These are phyloP conservation scores for Brachycybe producta DNA, from an alignment of 2,888 invertebrate genomes.

Conservation along the genomic window DNA sequence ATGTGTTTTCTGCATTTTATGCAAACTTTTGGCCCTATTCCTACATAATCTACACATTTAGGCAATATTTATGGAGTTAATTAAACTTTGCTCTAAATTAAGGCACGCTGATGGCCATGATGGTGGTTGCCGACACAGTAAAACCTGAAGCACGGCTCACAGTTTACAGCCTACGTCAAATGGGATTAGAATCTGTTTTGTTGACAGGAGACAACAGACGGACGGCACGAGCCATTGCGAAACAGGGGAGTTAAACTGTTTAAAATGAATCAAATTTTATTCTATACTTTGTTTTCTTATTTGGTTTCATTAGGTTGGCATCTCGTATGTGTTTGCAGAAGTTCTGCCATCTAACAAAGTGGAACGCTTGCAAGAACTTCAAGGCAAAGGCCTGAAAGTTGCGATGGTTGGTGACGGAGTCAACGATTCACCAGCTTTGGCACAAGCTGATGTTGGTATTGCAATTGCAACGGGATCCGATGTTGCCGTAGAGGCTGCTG, in stretches of 20 bases:
- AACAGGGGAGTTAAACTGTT: conserved; percentile 27
- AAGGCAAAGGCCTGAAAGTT: conserved; percentile 28
- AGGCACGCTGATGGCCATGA: conserved; percentile 31
- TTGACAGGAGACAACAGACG: conserved; percentile 41
- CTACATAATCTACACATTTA: no score
- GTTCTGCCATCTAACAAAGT: conserved; percentile 41
- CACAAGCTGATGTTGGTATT: conserved; percentile 42
- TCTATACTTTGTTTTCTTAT: background rate
- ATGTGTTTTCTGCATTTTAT: no score
- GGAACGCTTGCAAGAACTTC: conserved; percentile 21
- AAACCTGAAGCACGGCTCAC: conserved; percentile 42
- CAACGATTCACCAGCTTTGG: conserved; percentile 42
- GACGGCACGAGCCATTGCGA: conserved; percentile 39
- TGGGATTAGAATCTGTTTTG: conserved; percentile 38
- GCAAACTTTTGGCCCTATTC: no score
- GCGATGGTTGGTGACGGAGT: conserved; percentile 43
- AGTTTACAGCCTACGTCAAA: conserved; percentile 36
- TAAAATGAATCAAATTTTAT: background rate
- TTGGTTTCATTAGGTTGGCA: conserved; percentile 34
- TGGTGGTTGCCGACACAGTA: conserved; percentile 39
- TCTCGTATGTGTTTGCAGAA: conserved; percentile 41
- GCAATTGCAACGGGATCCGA: conserved; percentile 42
- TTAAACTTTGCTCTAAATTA: background rate
- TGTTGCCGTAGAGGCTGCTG: conserved; percentile 43
- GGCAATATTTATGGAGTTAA: no score